Evolutionary conservation across 2,113 vertebrate species (phyloP), one percentile per base, ranked within the genome.

Genomic region (Anthoscopus minutus): DNA sequence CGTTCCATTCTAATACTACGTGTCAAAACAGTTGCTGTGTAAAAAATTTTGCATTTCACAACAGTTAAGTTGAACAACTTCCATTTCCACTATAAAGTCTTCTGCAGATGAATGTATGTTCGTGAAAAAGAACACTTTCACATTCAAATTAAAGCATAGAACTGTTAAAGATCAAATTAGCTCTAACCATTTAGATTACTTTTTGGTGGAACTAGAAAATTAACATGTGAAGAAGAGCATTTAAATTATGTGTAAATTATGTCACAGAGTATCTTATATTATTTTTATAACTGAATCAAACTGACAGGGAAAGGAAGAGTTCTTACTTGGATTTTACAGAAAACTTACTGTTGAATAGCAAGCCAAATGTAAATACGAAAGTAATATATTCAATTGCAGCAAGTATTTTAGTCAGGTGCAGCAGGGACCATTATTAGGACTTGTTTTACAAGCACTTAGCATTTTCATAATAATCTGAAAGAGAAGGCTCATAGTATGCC

Each of bases 381-480:
- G 50, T 45, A 86, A 80, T 85, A 62, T 31, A 77, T 50, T 35
- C 15, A 88, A 44, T 33, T 92, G 44, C 16, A 93, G 38, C 33
- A 86, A 56, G 24, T 64, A 78, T 51, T 93, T 93, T 67, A 86
- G 58, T 77, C 27, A 88, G 58, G 37, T 86, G 82, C 62, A 93
- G 62, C 24, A 90, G 71, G 15, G 21, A 70, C 38, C 33, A 38
- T 28, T 89, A 60, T 77, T 77, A 80, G 38, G 35, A 69, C 47
- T 87, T 88, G 35, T 74, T 89, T 85, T 86, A 88, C 50, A 93
- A 83, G 38, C 60, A 78, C 60, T 83, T 88, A 95, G 86, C 24
- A 66, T 86, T 93, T 83, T 83, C 35, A 33, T 83, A 91, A 77
- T 88, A 93, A 94, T 62, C 50, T 88, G 38, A 86, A 94, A 82